These are phyloP conservation scores for Camelus bactrianus DNA, from an alignment of 2,113 vertebrate genomes.

Conservation along the genomic window DNA sequence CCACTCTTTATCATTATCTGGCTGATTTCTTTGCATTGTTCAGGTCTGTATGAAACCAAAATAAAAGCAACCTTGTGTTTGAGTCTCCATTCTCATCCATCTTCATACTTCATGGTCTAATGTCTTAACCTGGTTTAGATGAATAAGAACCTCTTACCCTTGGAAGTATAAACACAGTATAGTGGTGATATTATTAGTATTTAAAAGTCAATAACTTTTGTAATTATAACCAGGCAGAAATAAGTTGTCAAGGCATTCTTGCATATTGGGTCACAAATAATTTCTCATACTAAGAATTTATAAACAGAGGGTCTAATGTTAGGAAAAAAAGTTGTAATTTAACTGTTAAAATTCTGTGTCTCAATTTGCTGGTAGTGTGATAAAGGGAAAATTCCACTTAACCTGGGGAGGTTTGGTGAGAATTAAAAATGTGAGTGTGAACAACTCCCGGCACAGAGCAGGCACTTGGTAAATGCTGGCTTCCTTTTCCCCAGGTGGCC, in stretches of 20 bases:
- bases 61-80: background rate
- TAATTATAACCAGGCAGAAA: background rate
- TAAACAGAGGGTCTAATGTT: background rate
- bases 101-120: background rate
- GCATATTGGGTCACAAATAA: background rate
- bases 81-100: background rate
- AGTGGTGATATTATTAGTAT: background rate
- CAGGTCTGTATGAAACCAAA: background rate
- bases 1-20: background rate
- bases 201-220: background rate
- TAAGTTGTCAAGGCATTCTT: background rate
- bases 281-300: background rate
- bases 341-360: background rate
- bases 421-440: background rate
- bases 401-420: background rate
- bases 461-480: background rate
- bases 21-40: background rate
- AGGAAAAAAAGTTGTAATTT: no score
- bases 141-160: background rate
- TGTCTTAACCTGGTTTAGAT: background rate
- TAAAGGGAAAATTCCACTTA: background rate
- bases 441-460: background rate
- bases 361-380: background rate
- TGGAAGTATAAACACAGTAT: background rate
- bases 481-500: background rate